Evolutionary conservation across 2,113 vertebrate genomes (phyloP), one percentile per base, ranked within the genome.

Genomic region (Heloderma charlesbogerti): DNA sequence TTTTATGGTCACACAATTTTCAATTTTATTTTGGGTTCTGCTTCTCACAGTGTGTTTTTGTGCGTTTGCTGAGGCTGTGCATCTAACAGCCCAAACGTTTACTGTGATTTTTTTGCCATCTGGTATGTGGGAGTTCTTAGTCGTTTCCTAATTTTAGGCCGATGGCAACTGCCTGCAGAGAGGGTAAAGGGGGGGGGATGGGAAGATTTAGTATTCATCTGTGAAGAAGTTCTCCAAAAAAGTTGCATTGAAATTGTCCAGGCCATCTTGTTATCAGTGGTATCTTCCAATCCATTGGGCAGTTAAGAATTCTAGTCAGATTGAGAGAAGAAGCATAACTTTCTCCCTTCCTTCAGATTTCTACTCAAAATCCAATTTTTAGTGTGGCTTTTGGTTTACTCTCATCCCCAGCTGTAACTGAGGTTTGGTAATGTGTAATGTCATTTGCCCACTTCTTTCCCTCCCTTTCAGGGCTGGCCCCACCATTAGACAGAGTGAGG

Each of bases 111-210:
- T 37, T 51, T 66, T 92, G 54, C 95, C 96, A 96, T 95, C 96
- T 97, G 97, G 96, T 95, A 86, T 0, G 97, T 95, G 94, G 97
- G 97, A 94, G 96, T 96, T 96, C 92, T 88, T 43, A 8, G 31
- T 67, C 95, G 94, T 96, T 94, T 96, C 96, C 92, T 96, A 84
- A 10, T 85, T 94, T 95, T 88, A 93, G 90, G 93, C 96, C 1
- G 54, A 95, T 91, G 96, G 95, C 96, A 94, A 94, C 92, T 93
- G 85, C 93, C 94, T 93, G 92, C 87, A 86, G 95, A 93, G 94
- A 45, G 40, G 40, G 63, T 9, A 40, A 34, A 85, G 40, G 79
- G n/a, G 6, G 57, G 48, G 0, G 5, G 43, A 1, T 1, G 40
- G 54, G 22, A 31, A 6, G 93, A 91, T 93, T 94, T 92, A 93